Base-by-base conservation (phyloP, 2,113 vertebrate species). In the Oceanodroma tethys region DNA sequence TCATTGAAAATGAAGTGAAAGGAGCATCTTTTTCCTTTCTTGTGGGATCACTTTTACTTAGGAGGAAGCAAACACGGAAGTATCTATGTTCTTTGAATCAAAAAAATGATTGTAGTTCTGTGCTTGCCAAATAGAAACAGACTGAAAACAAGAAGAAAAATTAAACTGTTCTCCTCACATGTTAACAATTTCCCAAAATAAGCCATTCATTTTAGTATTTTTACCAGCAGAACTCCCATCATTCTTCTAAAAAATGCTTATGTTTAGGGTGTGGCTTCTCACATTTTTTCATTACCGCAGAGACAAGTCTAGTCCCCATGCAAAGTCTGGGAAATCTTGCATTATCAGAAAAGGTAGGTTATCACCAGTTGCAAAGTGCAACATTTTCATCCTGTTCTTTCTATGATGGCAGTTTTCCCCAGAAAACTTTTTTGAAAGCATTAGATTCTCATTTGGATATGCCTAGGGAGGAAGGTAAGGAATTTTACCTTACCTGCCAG, bases 81-180 rank as follows among this genome's bases (percentile, higher is more conserved):
- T 58, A 76, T 67, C 27, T 90, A 26, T 1, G 1, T 27, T 91
- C 30, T 94, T 92, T 85, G 76, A 70, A 47, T 42, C 9, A 29
- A 53, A 81, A 73, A 72, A 29, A 8, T 13, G 66, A 56, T 21
- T 7, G 11, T 42, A 59, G 34, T 50, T 78, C 18, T 81, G 4
- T 29, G 20, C 43, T 91, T 86, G 59, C 67, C 78, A 90, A 94
- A 84, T n/a, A 81, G 52, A 96, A 96, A 56, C 82, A 94, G 66
- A 81, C 16, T 71, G 52, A 40, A 95, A 93, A 91, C 16, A 68
- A 27, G 14, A 84, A 50, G n/a, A 67, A 93, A 91, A 90, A 87
- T 42, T 70, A 80, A 60, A 71, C 13, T 50, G 5, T 45, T 78
- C n/a, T 65, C 18, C 23, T 92, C 62, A 60, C 5, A 14, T 11